These are phyloP conservation scores for Rhinichthys osculus DNA, from an alignment of 2,797 vertebrate genomes.

Conservation along the genomic window DNA sequence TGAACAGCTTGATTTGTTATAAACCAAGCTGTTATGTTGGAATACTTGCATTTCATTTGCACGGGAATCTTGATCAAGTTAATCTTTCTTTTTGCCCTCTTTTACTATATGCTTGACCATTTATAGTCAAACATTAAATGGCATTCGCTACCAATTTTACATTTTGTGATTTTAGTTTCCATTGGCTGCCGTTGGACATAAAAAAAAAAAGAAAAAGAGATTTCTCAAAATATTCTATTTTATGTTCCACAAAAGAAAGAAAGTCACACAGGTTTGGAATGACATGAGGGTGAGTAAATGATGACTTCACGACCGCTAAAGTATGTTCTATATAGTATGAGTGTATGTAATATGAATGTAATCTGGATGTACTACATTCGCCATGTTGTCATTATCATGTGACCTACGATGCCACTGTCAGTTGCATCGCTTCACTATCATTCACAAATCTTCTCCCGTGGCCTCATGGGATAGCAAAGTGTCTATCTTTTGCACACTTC, in stretches of 20 bases:
- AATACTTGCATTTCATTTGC: slow-evolving; percentile 3
- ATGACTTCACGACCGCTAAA: background rate
- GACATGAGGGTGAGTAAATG: background rate
- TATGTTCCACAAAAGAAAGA: background rate
- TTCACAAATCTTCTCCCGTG: too few relatives aligned
- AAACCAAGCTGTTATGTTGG: slow-evolving; percentile 30
- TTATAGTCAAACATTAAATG: background rate
- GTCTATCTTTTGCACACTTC: background rate
- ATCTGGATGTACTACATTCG: too few relatives aligned
- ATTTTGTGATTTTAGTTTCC: background rate
- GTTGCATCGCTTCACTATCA: too few relatives aligned
- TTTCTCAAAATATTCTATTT: background rate
- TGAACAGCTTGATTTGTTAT: slow-evolving; percentile 22
- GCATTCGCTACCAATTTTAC: background rate
- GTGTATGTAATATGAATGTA: too few relatives aligned
- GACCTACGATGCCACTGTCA: too few relatives aligned
- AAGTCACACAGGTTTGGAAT: background rate
- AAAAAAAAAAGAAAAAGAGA: background rate
- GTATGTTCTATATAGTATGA: too few relatives aligned
- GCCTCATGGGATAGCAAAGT: too few relatives aligned
- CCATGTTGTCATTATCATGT: too few relatives aligned
- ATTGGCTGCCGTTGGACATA: background rate
- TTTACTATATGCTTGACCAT: background rate
- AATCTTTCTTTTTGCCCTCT: background rate
- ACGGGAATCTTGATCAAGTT: background rate